Base-by-base conservation (phyloP, 2,113 vertebrate genomes). In the Pseudonaja textilis region DNA sequence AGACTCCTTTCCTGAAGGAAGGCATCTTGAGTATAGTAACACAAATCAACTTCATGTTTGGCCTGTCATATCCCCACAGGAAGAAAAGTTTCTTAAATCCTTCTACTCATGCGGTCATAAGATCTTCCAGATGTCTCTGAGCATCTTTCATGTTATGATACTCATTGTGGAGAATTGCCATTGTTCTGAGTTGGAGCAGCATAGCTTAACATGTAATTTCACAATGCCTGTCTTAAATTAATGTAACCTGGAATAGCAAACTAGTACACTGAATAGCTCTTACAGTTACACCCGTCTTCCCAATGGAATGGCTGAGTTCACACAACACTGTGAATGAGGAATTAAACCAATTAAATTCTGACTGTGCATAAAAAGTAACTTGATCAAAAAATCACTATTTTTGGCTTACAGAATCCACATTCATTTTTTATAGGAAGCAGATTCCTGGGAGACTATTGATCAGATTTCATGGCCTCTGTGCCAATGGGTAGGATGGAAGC, bases 81-180 rank as follows among this genome's bases (percentile, higher is more conserved):
- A 97, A 97, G 87, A 95, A 74, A 90, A 85, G 93, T 89, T 95
- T 96, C 93, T 93, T 89, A 94, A 96, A 95, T 90, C 91, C 93
- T 88, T 96, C 94, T 96, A 90, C 85, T 92, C 0, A 0, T 94
- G 92, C 94, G 90, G 39, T 94, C 94, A 29, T 95, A 97, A 96
- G 95, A 93, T 56, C 52, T 95, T 96, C 93, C 95, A 97, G 94
- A 96, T 96, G 94, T 92, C 61, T 94, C 89, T 52, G 50, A 91
- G 34, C 52, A 93, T 2, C 0, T 89, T 91, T 88, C 91, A 56
- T n/a, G 34, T 61, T 93, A 74, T 54, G 90, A 89, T 47, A 74
- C 29, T 86, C 2, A 94, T 1, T 94, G 45, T 10, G 94, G 85
- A 95, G 1, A 95, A 93, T 93, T 92, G 18, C 0, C 22, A 91